Base-by-base conservation (phyloP, 2,888 invertebrate species). In the Dusona sp. region DNA sequence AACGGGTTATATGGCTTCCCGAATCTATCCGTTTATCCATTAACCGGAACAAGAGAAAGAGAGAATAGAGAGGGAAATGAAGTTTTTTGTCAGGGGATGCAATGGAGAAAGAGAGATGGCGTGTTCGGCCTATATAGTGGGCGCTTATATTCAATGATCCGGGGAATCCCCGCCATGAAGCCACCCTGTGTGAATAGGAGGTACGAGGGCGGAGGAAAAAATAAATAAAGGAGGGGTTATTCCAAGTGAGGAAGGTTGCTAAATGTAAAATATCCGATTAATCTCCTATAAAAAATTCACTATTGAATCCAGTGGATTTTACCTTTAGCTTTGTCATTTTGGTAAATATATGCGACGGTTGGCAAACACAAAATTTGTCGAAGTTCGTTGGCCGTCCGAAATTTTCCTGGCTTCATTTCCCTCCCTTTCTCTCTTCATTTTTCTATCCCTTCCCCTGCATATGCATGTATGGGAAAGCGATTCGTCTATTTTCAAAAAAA, bases 1-100 rank as follows among this genome's bases (percentile, higher is more conserved):
- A 91, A 89, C 85, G 89, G 86, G 84, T 81, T 75, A 84, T 81
- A 68, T 67, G 84, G 65, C 65, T 25, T 38, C 68, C 74, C 81
- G 86, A 78, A 84, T 81, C 81, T 74, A 89, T 89, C 89, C 88
- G 91, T 86, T 92, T 91, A 90, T 89, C 90, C 90, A 91, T 92
- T 89, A 91, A 89, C 88, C 89, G 86, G 51, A 25, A 64, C 67
- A 36, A 67, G 83, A 57, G 57, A 25, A 42, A 61, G 57, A 68
- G 75, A 72, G 42, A 38, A 33, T 48, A 77, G 45, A 67, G 83
- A 68, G 29, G 75, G 54, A 33, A n/a, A 48, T 65, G 13, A 38
- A 72, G 73, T 73, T 65, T 42, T 65, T 11, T 48, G 64, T 25
- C 11, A 45, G 75, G 61, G 29, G 25, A 38, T 75, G 22, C n/a